These are phyloP conservation scores for Geotrypetes seraphini DNA, from an alignment of 2,797 vertebrate genomes.

Conservation along the genomic window DNA sequence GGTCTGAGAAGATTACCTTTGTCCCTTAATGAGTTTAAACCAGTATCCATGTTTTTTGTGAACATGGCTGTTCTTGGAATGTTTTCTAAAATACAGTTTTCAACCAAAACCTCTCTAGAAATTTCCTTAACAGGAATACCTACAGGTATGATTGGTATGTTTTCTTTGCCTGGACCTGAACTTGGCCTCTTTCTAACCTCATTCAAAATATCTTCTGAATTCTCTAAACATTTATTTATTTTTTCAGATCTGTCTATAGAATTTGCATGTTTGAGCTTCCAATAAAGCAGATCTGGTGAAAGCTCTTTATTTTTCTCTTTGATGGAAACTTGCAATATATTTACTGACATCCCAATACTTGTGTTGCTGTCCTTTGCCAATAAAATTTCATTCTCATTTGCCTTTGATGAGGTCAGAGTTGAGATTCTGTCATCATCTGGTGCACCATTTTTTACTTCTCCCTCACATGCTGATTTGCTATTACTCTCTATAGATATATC, in stretches of 20 bases:
- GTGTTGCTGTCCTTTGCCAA: not conserved
- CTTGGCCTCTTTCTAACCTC: conserved; percentile 25
- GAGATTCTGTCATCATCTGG: conserved; percentile 9
- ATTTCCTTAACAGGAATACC: conserved; percentile 10
- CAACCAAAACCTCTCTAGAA: conserved; percentile 7
- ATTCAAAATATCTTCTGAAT: not conserved
- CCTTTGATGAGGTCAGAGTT: conserved; percentile 15
- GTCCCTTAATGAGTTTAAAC: conserved; percentile 2
- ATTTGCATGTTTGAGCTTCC: conserved; percentile 3
- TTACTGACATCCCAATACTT: conserved; percentile 7
- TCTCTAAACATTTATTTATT: not conserved
- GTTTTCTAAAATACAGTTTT: conserved; percentile 8
- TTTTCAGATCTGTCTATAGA: not conserved
- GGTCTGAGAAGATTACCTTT: conserved; percentile 2
- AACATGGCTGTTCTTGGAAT: conserved; percentile 1
- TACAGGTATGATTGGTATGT: not conserved
- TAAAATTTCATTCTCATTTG: conserved; percentile 3
- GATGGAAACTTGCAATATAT: not conserved
- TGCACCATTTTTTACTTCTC: conserved; percentile 14
- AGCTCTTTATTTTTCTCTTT: conserved; percentile 21
- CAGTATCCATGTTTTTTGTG: conserved; percentile 6
- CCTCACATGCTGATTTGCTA: conserved; percentile 30
- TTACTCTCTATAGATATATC: conserved; percentile 3
- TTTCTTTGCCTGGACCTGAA: conserved; percentile 12
- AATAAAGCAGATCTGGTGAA: conserved; percentile 18